Conservation (phyloP, 1,140 invertebrate genomes). For the Drosophila sulfurigaster region DNA sequence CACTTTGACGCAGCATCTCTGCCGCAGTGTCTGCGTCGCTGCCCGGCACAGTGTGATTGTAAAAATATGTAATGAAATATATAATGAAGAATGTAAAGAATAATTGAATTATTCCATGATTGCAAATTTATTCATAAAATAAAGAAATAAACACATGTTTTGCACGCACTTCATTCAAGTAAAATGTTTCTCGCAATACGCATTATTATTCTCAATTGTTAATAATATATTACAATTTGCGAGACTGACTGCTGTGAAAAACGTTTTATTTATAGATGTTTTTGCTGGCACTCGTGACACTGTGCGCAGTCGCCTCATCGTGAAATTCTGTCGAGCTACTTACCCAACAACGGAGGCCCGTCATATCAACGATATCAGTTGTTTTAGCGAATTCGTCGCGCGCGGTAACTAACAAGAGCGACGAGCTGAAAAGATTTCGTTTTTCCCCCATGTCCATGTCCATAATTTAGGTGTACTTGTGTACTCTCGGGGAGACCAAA, state of each 20-base stretch:
- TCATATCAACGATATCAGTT: conserved; percentile 81
- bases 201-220: too few species aligned
- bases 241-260: too few species aligned
- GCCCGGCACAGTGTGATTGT: conserved; percentile 15
- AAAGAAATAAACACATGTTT: too few species aligned
- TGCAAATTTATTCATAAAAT: too few species aligned
- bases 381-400: conserved; percentile 78
- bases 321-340: conserved; percentile 63
- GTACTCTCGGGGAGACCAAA: conserved; percentile 21
- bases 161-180: too few species aligned
- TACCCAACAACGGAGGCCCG: conserved; percentile 71
- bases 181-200: too few species aligned
- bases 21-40: conserved; percentile 16
- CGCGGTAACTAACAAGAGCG: conserved; percentile 53
- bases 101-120: too few species aligned
- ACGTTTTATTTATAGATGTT: neutral
- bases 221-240: too few species aligned
- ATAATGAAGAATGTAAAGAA: too few species aligned
- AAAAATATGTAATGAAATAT: neutral
- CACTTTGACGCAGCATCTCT: conserved; percentile 40
- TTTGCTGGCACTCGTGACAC: conserved; percentile 27
- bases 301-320: conserved; percentile 52
- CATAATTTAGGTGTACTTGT: conserved; percentile 46
- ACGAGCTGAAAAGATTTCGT: conserved; percentile 44
- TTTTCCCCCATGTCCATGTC: conserved; percentile 50